Evolutionary conservation across 2,113 vertebrate species (phyloP), one percentile per base, ranked within the genome.

Genomic region (Elephantulus edwardii): DNA sequence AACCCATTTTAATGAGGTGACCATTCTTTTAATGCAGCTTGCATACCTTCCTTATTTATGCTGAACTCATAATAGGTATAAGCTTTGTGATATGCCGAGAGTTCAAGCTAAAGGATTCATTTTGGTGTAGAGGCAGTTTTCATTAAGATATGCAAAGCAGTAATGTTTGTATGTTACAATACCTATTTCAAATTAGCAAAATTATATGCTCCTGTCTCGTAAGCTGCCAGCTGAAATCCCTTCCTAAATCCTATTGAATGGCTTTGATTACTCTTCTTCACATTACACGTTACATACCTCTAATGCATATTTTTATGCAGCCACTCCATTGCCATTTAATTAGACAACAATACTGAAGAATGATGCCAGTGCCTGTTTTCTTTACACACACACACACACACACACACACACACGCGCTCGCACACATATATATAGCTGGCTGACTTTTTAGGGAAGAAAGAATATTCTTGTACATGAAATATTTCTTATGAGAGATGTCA

Each of bases 271-370:
- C 95, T 96, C 95, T 97, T 96, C 96, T 96, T 96, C 97, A 94
- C 93, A 75, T 97, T 94, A 91, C 91, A 94, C 92, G 95, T 95
- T 97, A 95, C 95, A 95, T 90, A 96, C 96, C 2, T 8, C 95
- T 96, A 94, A 6, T 97, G 96, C 93, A 92, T 95, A 96, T 97
- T 97, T 97, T 97, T 91, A 94, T 10, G 9, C 88, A 94, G 95
- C 93, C 96, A 96, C 96, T 97, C 95, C 95, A 93, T 95, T 97
- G 97, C 96, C 96, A 96, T 97, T 97, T 97, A 97, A 97, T 97
- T 97, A 98, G 96, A 97, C 95, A 97, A 96, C 97, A 97, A 95
- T 97, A 96, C 95, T 95, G 94, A 97, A 96, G 95, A 96, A 79
- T 68, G 90, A 89, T 96, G 88, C 95, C 95, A 94, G 90, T 77